phyloP scores from a whole-genome alignment of 2,113 vertebrate genomes.

The Falco punctatus region DNA sequence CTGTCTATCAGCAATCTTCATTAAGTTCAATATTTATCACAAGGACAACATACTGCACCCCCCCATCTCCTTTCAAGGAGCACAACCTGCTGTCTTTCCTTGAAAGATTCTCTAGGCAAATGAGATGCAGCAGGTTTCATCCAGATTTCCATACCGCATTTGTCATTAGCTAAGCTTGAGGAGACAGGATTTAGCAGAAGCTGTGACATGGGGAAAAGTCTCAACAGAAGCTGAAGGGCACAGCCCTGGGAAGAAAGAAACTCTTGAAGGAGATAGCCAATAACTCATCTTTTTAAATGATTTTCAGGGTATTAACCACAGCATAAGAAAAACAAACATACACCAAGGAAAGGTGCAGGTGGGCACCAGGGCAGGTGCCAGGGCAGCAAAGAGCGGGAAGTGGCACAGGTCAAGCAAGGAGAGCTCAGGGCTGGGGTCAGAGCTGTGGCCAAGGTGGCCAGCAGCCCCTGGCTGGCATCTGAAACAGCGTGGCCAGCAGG shows the following conservation, averaged over 20 bases:
- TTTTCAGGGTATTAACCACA: neutral
- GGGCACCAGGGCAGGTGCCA: neutral
- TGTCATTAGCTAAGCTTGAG: constrained; percentile 42
- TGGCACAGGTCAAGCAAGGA: neutral
- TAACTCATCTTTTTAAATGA: neutral
- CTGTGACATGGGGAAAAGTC: neutral
- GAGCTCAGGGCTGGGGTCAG: neutral
- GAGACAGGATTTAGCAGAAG: constrained; percentile 27
- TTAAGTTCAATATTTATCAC: constrained; percentile 47
- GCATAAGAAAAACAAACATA: neutral
- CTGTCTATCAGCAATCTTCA: constrained; percentile 48
- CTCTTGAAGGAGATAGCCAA: neutral
- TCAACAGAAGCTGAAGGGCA: constrained; percentile 16
- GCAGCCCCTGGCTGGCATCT: neutral
- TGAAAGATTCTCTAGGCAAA: constrained; percentile 54
- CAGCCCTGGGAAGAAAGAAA: neutral
- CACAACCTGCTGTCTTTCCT: constrained; percentile 33
- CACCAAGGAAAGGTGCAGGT: neutral
- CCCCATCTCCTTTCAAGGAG: neutral
- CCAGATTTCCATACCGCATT: constrained; percentile 54
- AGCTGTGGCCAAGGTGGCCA: neutral
- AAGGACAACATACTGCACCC: neutral
- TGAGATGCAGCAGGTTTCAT: constrained; percentile 68
- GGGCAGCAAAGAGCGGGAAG: neutral
- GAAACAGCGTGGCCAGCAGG: neutral